These are phyloP conservation scores for Hermaeophaga mercurialis DNA, from an alignment of 2,888 invertebrate genomes.

Conservation along the genomic window DNA sequence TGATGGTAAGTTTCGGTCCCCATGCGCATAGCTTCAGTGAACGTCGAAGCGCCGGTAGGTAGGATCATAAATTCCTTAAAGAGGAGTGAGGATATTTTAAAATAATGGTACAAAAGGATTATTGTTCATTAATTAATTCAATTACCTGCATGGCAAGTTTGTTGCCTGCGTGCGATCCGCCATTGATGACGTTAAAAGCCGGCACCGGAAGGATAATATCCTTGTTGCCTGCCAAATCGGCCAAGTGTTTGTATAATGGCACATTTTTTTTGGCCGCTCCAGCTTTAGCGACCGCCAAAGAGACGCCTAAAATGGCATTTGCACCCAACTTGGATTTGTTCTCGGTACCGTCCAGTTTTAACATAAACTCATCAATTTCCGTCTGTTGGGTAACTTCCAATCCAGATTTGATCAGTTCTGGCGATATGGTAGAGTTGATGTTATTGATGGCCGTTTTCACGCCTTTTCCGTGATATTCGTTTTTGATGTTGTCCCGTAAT, in stretches of 20 bases:
- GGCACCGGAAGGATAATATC: constrained; percentile 94
- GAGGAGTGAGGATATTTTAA: no score
- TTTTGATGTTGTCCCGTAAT: constrained; percentile 89
- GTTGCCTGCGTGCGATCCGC: constrained; percentile 98
- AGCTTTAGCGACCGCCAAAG: constrained; percentile 95
- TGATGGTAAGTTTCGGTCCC: constrained; percentile 97
- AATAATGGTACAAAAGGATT: no score
- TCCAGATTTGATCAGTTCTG: constrained; percentile 76
- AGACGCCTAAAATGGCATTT: constrained; percentile 96
- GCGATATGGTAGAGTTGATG: constrained; percentile 81
- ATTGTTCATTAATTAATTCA: neutral
- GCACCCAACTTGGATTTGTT: constrained; percentile 97
- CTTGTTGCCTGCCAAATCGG: constrained; percentile 90
- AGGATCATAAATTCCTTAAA: constrained; percentile 57
- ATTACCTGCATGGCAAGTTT: constrained; percentile 88
- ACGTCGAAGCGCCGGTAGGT: constrained; percentile 81
- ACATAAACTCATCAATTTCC: constrained; percentile 85
- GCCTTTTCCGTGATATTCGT: constrained; percentile 93
- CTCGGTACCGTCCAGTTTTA: constrained; percentile 93
- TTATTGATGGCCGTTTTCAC: constrained; percentile 92
- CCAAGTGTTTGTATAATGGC: constrained; percentile 90
- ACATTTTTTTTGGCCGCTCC: constrained; percentile 94
- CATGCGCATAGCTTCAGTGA: constrained; percentile 98
- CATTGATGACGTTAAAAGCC: constrained; percentile 99
- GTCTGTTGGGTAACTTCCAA: constrained; percentile 90